Percentiles rank a stretch among this genome's conserved stretches.
phyloP scores from a whole-genome alignment of 2,888 invertebrate genomes.

The Euphydryas editha region DNA sequence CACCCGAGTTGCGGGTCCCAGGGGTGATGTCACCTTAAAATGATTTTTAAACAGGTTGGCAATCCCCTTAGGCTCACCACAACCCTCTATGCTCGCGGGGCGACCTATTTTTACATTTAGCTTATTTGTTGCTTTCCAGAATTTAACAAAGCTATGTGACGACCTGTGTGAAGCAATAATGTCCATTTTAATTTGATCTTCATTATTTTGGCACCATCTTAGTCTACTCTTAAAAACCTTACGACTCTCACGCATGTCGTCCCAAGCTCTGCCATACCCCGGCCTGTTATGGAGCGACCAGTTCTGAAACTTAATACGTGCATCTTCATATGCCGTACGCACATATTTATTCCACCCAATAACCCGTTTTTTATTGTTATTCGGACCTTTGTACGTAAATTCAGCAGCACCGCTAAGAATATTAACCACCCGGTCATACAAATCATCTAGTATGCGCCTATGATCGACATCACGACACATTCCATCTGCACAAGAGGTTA shows the following conservation, averaged over 20 bases:
- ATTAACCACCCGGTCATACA: not conserved
- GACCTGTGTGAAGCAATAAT: conserved; percentile 25
- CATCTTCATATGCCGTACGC: not conserved
- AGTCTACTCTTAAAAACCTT: conserved; percentile 32
- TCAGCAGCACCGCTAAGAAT: too few relatives aligned
- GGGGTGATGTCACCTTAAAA: not conserved
- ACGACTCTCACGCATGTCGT: conserved; percentile 26
- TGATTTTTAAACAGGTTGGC: not conserved
- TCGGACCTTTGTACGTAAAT: too few relatives aligned
- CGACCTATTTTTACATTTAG: not conserved
- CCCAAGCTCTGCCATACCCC: conserved; percentile 3
- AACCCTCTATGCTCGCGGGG: not conserved
- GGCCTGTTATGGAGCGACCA: not conserved
- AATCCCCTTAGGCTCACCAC: not conserved
- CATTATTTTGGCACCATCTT: conserved; percentile 32
- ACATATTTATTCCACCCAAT: not conserved
- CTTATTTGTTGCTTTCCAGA: conserved; percentile 26
- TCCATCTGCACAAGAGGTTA: not conserved
- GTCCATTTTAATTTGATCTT: conserved; percentile 33
- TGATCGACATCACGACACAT: not conserved
- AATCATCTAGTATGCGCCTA: not conserved
- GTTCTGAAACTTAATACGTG: not conserved
- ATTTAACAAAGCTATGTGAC: conserved; percentile 21
- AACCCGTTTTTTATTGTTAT: not conserved
- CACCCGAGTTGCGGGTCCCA: not conserved